Evolutionary conservation across 2,113 vertebrate genomes (phyloP).

Genomic region (Hipposideros armiger): DNA sequence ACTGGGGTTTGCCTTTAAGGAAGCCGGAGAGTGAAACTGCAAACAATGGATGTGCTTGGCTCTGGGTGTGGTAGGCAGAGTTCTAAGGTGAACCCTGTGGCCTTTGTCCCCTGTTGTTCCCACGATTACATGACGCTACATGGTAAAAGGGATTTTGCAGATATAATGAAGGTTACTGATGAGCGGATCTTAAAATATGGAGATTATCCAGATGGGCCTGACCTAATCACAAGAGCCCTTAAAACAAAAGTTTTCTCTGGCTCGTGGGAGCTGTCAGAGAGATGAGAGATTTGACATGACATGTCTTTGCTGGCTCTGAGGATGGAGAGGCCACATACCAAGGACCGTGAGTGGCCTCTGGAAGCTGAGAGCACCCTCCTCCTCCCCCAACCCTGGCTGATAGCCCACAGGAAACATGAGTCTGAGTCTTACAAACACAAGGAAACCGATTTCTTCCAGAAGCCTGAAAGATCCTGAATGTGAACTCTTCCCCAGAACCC

Average conservation of each 20-base stretch:
- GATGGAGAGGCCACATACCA: background rate
- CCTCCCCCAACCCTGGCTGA: background rate
- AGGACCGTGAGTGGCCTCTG: background rate
- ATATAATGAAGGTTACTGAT: background rate
- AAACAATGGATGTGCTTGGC: background rate
- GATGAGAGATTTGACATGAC: background rate
- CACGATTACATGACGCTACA: background rate
- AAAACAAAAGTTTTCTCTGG: background rate
- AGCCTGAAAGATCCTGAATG: background rate
- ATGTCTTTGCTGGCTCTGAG: background rate
- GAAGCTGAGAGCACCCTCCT: background rate
- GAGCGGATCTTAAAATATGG: background rate
- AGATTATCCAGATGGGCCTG: background rate
- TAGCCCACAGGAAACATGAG: background rate
- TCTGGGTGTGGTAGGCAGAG: background rate
- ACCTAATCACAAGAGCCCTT: background rate
- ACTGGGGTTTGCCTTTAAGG: background rate
- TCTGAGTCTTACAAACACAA: background rate
- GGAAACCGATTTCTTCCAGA: background rate
- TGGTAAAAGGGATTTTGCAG: background rate
- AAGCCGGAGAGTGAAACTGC: background rate
- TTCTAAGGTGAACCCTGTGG: background rate
- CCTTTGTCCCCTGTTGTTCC: background rate
- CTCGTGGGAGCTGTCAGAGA: background rate
- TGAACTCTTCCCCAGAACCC: background rate